Evolutionary conservation across 2,113 vertebrate genomes (phyloP).

Genomic region (Crotophaga sulcirostris): DNA sequence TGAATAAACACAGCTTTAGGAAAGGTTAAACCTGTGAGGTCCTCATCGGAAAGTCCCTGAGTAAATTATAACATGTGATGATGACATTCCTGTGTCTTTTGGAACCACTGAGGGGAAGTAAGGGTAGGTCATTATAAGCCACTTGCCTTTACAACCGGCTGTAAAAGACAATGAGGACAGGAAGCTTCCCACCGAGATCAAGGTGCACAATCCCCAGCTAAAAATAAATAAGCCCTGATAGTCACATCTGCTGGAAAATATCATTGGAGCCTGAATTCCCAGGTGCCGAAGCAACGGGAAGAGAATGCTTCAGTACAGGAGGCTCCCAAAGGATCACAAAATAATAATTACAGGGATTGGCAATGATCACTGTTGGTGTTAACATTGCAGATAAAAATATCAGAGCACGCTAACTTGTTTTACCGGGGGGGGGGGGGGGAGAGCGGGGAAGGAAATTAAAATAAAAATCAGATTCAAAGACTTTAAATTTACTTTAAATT

Average conservation of each 20-base stretch:
- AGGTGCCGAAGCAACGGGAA: constrained; percentile 63
- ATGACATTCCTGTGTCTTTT: constrained; percentile 73
- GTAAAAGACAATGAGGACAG: constrained; percentile 73
- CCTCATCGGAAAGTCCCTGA: constrained; percentile 69
- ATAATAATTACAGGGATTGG: constrained; percentile 28
- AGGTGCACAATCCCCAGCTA: constrained; percentile 66
- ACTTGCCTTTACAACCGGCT: constrained; percentile 72
- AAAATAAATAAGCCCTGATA: constrained; percentile 68
- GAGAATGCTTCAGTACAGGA: constrained; percentile 26
- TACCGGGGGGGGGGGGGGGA: too few relatives aligned
- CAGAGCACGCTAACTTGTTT: rapidly evolving
- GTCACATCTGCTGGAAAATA: constrained; percentile 72
- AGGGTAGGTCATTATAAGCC: constrained; percentile 70
- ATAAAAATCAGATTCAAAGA: not conserved
- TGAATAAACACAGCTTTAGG: constrained; percentile 56
- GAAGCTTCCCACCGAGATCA: constrained; percentile 75
- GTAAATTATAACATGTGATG: constrained; percentile 69
- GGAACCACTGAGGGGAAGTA: constrained; percentile 52
- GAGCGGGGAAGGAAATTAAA: not conserved
- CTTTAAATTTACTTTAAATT: not conserved
- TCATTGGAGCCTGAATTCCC: constrained; percentile 62
- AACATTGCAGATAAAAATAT: not conserved
- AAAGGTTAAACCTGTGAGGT: constrained; percentile 68
- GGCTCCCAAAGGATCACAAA: not conserved
- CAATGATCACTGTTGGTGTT: not conserved